Evolutionary conservation across 2,797 vertebrate genomes (phyloP), one percentile per base, ranked within the genome.

Genomic region (Apogon hyalosoma): DNA sequence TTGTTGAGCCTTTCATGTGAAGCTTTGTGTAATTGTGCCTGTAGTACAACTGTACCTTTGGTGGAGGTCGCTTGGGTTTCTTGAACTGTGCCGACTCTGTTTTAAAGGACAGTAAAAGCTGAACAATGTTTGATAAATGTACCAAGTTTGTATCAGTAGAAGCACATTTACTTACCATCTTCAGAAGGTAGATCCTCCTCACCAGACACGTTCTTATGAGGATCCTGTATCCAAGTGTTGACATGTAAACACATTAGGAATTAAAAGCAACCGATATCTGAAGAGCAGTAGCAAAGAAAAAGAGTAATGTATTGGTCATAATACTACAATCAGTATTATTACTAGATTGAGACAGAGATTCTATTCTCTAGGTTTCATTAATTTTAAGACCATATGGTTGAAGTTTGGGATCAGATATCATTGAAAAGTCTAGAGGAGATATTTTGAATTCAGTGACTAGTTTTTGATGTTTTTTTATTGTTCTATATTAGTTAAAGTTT

Each of bases 31-130:
- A 45, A 41, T 28, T 11, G 15, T 40, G 13, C 1, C 11, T n/a
- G 11, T 11, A 15, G 5, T 10, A 13, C 2, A 36, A 60, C 33
- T 43, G 4, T 92, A 94, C 93, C 90, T 92, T 94, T 75, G 56
- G 54, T 45, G 52, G 12, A 33, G 79, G 57, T 73, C 45, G 88
- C 12, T 6, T 73, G 5, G 92, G 87, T 79, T 90, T 89, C 83
- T 94, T 94, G 83, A 95, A 94, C 71, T 94, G 91, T 53, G 90
- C 92, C 45, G 94, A 94, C 68, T 93, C 93, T 95, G 85, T 61
- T 85, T 58, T 69, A 70, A 69, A 60, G 7, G n/a, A 75, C 42
- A 64, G 11, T 41, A 0, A 47, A 56, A 5, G 24, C 2, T 54
- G 50, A 67, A 65, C 60, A 1, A 13, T 6, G 10, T 31, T 15